A percentile compares a stretch with the other conserved stretches of the same genome.
These are phyloP conservation scores for Poeciliopsis occidentalis DNA, from an alignment of 2,113 vertebrate genomes.

Conservation along the genomic window DNA sequence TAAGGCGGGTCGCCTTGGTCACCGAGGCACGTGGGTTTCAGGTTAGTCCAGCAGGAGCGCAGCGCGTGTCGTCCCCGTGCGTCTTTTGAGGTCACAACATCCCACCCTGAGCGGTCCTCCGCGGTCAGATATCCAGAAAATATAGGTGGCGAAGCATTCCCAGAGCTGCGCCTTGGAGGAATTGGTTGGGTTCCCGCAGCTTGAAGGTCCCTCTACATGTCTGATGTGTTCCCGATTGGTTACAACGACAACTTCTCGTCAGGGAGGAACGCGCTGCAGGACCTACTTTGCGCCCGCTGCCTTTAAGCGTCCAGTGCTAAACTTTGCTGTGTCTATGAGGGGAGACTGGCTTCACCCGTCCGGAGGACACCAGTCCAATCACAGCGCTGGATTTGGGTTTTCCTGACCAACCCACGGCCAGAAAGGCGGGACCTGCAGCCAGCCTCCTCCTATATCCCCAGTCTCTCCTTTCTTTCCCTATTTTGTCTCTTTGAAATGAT, in stretches of 20 bases:
- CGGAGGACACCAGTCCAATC: constrained; percentile 61
- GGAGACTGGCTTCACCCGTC: constrained; percentile 42
- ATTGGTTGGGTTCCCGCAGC: neutral
- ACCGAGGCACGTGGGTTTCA: constrained; percentile 23
- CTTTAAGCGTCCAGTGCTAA: constrained; percentile 46
- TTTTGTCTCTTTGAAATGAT: constrained; percentile 14
- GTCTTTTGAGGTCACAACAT: constrained; percentile 26
- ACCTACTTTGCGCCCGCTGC: constrained; percentile 39
- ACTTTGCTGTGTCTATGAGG: constrained; percentile 69
- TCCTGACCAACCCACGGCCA: constrained; percentile 65
- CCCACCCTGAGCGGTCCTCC: constrained; percentile 30
- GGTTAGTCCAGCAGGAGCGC: constrained; percentile 21
- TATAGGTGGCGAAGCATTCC: neutral
- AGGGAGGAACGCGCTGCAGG: constrained; percentile 2
- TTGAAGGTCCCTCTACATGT: neutral
- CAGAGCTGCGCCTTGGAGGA: neutral
- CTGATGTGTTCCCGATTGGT: constrained; percentile 25
- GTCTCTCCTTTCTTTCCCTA: constrained; percentile 3
- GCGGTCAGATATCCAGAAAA: constrained; percentile 41
- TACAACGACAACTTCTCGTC: neutral
- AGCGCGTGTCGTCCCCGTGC: constrained; percentile 50
- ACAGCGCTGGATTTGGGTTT: constrained; percentile 41
- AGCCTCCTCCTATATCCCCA: constrained; percentile 9
- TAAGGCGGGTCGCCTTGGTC: constrained; percentile 20
- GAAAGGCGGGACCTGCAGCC: constrained; percentile 60